These are phyloP conservation scores for Paracyprichromis sp. DNA, from an alignment of 2,113 vertebrate species.

Conservation along the genomic window DNA sequence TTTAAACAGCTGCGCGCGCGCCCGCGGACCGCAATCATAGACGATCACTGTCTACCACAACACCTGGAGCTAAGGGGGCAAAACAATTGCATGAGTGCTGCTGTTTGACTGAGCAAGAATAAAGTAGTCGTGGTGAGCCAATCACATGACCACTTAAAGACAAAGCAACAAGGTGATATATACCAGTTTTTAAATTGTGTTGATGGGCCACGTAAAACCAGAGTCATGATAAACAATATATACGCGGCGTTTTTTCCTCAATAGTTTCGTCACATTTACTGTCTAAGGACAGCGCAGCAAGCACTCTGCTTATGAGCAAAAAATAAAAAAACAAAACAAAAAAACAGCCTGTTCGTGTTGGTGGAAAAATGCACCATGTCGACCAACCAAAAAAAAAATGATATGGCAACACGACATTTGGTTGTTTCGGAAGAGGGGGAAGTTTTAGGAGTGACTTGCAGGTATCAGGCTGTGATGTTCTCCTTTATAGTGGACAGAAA, in stretches of 20 bases:
- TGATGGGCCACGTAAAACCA: neutral
- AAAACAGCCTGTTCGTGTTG: neutral
- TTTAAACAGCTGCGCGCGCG: neutral
- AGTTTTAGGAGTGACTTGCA: neutral
- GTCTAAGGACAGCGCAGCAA: neutral
- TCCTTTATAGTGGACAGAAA: neutral
- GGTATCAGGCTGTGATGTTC: neutral
- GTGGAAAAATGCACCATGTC: neutral
- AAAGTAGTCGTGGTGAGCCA: neutral
- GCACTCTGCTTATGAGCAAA: neutral
- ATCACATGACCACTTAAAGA: neutral
- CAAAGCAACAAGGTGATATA: neutral
- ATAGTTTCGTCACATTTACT: neutral
- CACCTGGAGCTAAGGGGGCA: neutral
- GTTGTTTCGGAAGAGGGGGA: neutral
- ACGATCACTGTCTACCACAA: neutral
- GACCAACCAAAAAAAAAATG: neutral
- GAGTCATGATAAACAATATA: neutral
- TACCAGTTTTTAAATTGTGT: neutral
- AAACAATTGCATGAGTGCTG: neutral
- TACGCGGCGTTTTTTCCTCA: rapidly evolving
- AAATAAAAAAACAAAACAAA: neutral
- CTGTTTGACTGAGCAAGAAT: neutral
- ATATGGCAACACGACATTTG: neutral
- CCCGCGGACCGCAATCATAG: neutral